Conservation (phyloP, 2,113 vertebrate genomes). For the Carettochelys insculpta region DNA sequence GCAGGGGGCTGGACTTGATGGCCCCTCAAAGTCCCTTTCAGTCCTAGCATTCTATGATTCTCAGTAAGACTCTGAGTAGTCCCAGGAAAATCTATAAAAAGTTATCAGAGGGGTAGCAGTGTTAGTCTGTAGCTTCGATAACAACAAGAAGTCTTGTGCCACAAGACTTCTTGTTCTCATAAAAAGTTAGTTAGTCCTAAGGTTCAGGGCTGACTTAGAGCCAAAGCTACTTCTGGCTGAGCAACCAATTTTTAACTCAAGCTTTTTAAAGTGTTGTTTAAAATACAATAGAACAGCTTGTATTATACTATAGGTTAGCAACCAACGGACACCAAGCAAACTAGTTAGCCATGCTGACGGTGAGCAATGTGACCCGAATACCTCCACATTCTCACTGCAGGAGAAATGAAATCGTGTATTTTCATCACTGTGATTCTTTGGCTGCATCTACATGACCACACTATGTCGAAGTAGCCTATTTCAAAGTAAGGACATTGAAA, state of each 20-base stretch:
- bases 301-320: neutral
- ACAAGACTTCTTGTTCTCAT: no score
- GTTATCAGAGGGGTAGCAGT: no score
- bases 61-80: neutral
- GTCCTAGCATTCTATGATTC: no score
- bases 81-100: neutral
- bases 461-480: no score
- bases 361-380: neutral
- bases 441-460: no score
- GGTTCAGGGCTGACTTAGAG: neutral
- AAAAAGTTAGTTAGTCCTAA: no score
- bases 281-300: neutral
- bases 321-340: neutral
- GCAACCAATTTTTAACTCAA: neutral
- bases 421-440: neutral
- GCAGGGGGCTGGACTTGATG: no score
- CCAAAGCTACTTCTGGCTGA: neutral
- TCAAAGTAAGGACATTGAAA: no score
- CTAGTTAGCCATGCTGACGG: neutral
- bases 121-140: no score
- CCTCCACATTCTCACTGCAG: neutral
- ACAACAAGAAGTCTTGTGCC: no score
- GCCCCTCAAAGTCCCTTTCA: no score
- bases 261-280: neutral
- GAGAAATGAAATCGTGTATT: neutral